phyloP scores from a whole-genome alignment of 2,113 vertebrate genomes.

The Tenebrosternarchus preto region DNA sequence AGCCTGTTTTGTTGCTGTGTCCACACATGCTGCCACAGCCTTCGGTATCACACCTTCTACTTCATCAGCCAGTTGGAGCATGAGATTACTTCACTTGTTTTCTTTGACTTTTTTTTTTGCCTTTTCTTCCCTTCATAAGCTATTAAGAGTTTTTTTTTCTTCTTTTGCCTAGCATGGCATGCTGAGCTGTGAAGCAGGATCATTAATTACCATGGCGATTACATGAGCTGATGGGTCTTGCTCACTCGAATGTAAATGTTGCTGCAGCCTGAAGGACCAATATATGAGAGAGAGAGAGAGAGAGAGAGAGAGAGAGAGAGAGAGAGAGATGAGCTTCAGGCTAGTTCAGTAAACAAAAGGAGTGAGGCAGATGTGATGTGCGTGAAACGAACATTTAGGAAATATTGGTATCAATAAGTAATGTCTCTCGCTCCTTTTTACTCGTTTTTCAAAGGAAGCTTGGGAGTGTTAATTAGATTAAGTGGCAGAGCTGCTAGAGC shows the following conservation, averaged over 20 bases:
- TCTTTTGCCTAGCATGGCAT: background rate
- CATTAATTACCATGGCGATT: conserved; percentile 45
- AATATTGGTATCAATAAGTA: background rate
- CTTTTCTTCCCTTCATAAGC: too few species aligned
- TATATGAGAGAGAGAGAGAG: background rate
- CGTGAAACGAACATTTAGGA: background rate
- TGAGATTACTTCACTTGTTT: background rate
- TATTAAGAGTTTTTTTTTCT: background rate
- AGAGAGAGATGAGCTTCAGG: background rate
- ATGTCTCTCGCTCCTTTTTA: background rate
- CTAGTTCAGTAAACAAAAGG: background rate
- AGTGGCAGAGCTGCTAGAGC: background rate
- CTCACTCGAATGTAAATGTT: conserved; percentile 34
- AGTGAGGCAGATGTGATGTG: background rate
- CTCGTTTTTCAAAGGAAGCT: background rate
- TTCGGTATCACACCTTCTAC: background rate
- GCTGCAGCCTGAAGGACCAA: conserved; percentile 5
- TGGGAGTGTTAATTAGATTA: background rate
- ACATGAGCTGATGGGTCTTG: conserved; percentile 22
- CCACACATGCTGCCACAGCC: background rate
- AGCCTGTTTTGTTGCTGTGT: background rate
- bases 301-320: background rate
- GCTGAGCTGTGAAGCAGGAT: conserved; percentile 28
- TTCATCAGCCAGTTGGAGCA: background rate
- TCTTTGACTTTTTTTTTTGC: background rate